These are phyloP conservation scores for Sitta carolinensis DNA, from an alignment of 2,797 vertebrate species.

Conservation along the genomic window DNA sequence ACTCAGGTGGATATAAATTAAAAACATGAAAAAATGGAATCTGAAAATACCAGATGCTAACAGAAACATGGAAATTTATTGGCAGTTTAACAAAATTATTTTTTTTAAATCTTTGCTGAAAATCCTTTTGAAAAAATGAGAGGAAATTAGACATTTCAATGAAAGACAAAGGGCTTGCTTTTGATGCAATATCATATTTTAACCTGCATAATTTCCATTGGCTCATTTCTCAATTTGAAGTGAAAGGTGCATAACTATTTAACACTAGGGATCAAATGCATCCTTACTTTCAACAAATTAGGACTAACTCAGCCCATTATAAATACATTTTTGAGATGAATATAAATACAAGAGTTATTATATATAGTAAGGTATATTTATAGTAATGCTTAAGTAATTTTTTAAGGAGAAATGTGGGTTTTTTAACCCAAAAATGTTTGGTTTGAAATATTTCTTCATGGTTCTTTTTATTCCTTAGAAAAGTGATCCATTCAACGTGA, in stretches of 20 bases:
- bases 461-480: not conserved
- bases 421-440: not conserved
- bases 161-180: not conserved
- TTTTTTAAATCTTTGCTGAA: not conserved
- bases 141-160: not conserved
- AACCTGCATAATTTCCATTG: not conserved
- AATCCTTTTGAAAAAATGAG: not conserved
- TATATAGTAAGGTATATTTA: not conserved
- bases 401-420: not conserved
- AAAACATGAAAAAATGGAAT: not conserved
- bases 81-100: not conserved
- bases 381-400: not conserved
- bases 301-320: not conserved
- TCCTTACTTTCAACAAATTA: not conserved
- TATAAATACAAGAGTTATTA: not conserved
- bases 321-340: not conserved
- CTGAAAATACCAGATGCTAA: conserved; percentile 2
- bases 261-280: not conserved
- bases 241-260: not conserved
- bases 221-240: not conserved
- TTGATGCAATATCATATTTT: not conserved
- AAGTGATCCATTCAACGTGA: not conserved
- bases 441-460: not conserved
- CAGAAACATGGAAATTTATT: not conserved
- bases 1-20: not conserved